Evolutionary conservation across 2,888 invertebrate genomes (phyloP), one percentile per base, ranked within the genome.

Genomic region (Drosophila dives): DNA sequence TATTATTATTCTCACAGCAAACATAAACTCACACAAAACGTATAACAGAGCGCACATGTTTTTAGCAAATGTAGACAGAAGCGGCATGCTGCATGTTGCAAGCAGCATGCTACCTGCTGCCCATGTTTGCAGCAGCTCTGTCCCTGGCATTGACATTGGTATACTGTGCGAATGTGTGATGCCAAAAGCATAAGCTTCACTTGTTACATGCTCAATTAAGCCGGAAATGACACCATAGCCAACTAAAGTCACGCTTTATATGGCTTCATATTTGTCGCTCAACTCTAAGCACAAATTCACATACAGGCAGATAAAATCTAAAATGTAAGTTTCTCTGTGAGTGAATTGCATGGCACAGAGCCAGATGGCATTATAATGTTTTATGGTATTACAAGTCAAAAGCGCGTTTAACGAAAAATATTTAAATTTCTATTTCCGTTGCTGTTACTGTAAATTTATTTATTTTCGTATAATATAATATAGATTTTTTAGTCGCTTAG

Each of bases 151-250:
- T 58, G 64, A 26, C 63, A 62, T 50, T 55, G 64, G 68, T 48
- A 36, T 59, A 29, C 71, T 38, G 65, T 68, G 71, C 58, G 29
- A 63, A 15, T 64, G 54, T 53, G 56, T 64, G 62, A 20, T 54
- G 42, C 72, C 75, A 75, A 88, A 75, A 81, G 81, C 83, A 70
- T 75, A 71, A 85, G 86, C 80, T 86, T 59, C 81, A 71, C 80
- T 86, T 76, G 86, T 86, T 86, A 90, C 85, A 90, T 64, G 90
- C 90, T 81, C 90, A 90, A 86, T 86, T 86, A 86, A 86, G 80
- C 86, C 73, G 75, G 71, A 90, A 86, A 84, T 89, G 77, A 77
- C 88, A 75, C 86, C 88, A 80, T 77, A 77, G 86, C 86, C 89
- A 90, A 85, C 85, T 84, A 72, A 77, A 90, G 84, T 86, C 87